Base-by-base conservation (phyloP, 2,113 vertebrate genomes). In the Neogobius melanostomus region DNA sequence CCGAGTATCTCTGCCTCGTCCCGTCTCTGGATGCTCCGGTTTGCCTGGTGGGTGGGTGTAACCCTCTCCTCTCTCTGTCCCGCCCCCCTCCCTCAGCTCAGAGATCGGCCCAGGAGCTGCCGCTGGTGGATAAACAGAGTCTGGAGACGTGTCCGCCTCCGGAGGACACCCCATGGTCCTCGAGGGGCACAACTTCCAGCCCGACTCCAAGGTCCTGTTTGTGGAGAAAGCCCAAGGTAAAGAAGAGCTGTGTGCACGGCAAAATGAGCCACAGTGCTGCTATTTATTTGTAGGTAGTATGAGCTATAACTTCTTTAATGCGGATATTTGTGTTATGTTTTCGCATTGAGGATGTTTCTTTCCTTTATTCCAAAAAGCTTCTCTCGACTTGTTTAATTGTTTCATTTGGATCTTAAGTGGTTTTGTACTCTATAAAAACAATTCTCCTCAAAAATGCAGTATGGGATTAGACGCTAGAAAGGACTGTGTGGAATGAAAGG, bases 151-250 rank as follows among this genome's bases (percentile, higher is more conserved):
- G 93, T 89, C 93, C 0, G 94, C 95, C 81, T 85, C 82, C 9
- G 97, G 97, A 0, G 96, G 97, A 51, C 95, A 95, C 82, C 95
- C 93, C 89, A 96, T 99, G 94, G 77, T 95, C 15, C 89, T 99
- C 69, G 93, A 93, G 0, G 97, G 97, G 70, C 97, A 98, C 86
- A 99, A 99, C 91, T 98, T 99, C 82, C 93, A 97, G 84, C 95
- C 92, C 53, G 97, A 98, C 87, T 99, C 97, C 82, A 98, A 98
- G 83, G 97, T 99, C 86, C 88, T 99, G 88, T 99, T 99, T 49
- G 95, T 99, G 94, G 97, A 99, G 86, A 98, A 98, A 90, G 96
- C 96, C 0, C 96, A 97, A 95, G 97, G 97, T 99, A 87, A 86
- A 93, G 51, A 80, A 53, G 10, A 54, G 9, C 16, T 17, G 16